Evolutionary conservation across 2,888 invertebrate species (phyloP).

Genomic region (Dicycla oo): DNA sequence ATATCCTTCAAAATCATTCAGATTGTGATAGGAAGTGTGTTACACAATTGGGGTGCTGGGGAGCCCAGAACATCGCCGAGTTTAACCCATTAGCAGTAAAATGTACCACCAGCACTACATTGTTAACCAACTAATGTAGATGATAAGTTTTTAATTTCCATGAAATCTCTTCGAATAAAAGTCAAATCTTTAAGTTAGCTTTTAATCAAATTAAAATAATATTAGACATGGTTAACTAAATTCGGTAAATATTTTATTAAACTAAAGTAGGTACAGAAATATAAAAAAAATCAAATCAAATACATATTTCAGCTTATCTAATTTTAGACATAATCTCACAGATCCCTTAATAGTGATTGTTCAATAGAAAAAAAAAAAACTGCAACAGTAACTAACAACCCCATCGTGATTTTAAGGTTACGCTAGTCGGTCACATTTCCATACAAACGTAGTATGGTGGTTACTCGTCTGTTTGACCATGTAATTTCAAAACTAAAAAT

Average conservation of each 20-base stretch:
- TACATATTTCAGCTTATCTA: conserved; percentile 40
- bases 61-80: no score
- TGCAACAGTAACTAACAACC: not conserved
- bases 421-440: no score
- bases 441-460: no score
- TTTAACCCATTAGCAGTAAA: no score
- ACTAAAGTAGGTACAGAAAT: conserved; percentile 27
- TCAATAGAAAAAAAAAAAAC: not conserved
- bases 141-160: not conserved
- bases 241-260: conserved; percentile 44
- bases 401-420: conserved; percentile 5
- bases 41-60: no score
- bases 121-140: no score
- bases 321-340: conserved; percentile 52
- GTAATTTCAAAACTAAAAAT: no score
- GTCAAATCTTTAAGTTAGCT: conserved; percentile 27
- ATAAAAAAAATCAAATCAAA: conserved; percentile 14
- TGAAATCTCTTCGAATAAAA: conserved; percentile 23
- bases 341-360: conserved; percentile 11
- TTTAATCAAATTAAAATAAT: conserved; percentile 53
- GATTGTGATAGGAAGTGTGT: no score
- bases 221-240: conserved; percentile 42
- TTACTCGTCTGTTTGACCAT: no score
- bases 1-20: no score
- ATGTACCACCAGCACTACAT: no score